These are phyloP conservation scores for Spongilla lacustris DNA, from an alignment of 37 sponge, comb jelly and placozoan species.

Conservation along the genomic window DNA sequence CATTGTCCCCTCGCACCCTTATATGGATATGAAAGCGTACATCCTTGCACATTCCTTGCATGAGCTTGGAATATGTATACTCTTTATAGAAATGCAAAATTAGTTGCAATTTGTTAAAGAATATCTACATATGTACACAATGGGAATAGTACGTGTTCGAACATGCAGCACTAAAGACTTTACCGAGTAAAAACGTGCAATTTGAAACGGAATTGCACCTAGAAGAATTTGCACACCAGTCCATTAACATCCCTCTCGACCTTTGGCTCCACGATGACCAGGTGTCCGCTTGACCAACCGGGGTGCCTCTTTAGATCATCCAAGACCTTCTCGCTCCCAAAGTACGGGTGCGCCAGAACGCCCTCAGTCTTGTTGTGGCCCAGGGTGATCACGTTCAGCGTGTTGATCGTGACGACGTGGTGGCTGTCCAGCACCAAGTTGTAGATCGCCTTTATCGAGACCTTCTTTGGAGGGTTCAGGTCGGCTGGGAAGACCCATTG, in stretches of 20 bases:
- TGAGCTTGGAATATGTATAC: no score
- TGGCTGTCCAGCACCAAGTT: constrained; percentile 12
- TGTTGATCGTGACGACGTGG: constrained; percentile 1
- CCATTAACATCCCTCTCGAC: neutral
- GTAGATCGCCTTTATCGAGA: constrained; percentile 6
- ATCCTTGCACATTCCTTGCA: no score
- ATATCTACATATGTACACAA: no score
- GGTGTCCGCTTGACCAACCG: constrained; percentile 17
- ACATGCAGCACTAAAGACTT: no score
- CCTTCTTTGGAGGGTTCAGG: neutral
- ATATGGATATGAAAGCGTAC: no score
- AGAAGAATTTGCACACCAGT: neutral
- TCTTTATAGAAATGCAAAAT: no score
- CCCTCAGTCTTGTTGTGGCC: constrained; percentile 27
- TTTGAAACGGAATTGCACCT: neutral
- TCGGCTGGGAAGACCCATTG: constrained; percentile 16
- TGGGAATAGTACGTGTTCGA: no score
- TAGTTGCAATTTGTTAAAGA: no score
- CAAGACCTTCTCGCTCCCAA: constrained; percentile 8
- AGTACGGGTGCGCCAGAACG: constrained; percentile 23
- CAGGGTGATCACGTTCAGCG: constrained; percentile 2
- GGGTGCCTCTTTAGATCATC: constrained; percentile 3
- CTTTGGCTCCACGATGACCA: neutral
- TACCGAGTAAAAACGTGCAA: no score
- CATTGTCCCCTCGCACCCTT: no score